Evolutionary conservation across 2,797 vertebrate genomes (phyloP).

Genomic region (Linurgus olivaceus): DNA sequence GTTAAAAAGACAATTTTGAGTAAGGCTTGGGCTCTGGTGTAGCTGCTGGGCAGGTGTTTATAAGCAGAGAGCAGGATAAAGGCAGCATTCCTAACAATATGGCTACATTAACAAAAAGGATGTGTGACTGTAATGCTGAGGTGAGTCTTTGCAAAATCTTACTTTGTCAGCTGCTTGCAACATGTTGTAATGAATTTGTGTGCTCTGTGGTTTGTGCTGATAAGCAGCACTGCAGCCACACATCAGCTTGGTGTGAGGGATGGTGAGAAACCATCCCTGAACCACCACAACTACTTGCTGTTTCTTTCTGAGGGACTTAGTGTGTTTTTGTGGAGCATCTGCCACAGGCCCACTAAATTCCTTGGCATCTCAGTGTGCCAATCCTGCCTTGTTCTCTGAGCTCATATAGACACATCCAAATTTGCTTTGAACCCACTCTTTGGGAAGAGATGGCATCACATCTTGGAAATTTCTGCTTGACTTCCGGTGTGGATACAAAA

Average conservation of each 20-base stretch:
- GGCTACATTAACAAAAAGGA: background rate
- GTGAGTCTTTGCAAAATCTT: background rate
- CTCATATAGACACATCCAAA: accelerated
- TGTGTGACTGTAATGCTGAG: background rate
- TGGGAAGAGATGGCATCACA: background rate
- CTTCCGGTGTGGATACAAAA: background rate
- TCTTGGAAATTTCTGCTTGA: background rate
- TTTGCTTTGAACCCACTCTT: background rate
- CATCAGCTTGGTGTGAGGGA: accelerated
- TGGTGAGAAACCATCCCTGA: background rate
- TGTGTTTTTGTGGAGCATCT: background rate
- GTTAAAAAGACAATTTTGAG: background rate
- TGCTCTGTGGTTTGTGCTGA: background rate
- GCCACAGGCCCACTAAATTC: background rate
- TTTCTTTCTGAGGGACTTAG: background rate
- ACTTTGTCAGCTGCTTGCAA: background rate
- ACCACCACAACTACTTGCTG: background rate
- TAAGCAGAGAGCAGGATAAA: background rate
- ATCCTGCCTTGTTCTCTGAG: background rate
- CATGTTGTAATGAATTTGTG: accelerated
- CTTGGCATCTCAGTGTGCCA: background rate
- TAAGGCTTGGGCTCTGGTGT: background rate
- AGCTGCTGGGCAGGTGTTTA: background rate
- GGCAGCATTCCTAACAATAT: background rate
- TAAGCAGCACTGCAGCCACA: background rate